Conservation (phyloP, 2,113 vertebrate species). For the Mustelus asterias region DNA sequence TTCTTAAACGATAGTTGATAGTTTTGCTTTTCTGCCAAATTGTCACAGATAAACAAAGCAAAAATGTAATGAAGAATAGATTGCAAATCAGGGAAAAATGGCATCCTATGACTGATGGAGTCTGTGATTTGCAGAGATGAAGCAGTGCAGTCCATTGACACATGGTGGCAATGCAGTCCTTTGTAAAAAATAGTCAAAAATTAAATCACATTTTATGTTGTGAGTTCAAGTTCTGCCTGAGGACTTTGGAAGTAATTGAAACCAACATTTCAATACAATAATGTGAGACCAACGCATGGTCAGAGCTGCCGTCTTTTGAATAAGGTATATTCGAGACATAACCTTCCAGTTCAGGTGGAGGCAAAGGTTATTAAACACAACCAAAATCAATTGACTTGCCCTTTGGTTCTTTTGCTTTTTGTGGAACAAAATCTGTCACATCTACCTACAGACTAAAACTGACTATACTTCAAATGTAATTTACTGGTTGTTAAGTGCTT, state of each 20-base stretch:
- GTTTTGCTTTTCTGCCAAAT: neutral
- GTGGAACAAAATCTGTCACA: neutral
- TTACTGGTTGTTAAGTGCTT: neutral
- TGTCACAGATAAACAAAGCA: neutral
- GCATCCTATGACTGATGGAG: neutral
- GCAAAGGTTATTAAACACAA: neutral
- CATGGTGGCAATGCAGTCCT: slow-evolving; percentile 18
- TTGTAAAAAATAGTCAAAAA: neutral
- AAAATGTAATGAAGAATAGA: neutral
- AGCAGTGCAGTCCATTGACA: neutral
- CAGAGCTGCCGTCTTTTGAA: neutral
- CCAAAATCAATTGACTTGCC: neutral
- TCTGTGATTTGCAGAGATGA: neutral
- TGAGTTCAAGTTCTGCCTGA: neutral
- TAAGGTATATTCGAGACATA: neutral
- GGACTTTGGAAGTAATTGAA: neutral
- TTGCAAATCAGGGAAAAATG: neutral
- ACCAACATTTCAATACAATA: slow-evolving; percentile 15
- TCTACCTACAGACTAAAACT: neutral
- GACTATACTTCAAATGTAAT: neutral
- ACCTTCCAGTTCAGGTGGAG: neutral
- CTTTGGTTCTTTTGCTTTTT: neutral
- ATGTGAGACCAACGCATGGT: neutral
- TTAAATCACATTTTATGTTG: neutral
- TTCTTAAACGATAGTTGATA: neutral